Conservation (phyloP, 2,113 vertebrate genomes). For the Smithornis capensis region DNA sequence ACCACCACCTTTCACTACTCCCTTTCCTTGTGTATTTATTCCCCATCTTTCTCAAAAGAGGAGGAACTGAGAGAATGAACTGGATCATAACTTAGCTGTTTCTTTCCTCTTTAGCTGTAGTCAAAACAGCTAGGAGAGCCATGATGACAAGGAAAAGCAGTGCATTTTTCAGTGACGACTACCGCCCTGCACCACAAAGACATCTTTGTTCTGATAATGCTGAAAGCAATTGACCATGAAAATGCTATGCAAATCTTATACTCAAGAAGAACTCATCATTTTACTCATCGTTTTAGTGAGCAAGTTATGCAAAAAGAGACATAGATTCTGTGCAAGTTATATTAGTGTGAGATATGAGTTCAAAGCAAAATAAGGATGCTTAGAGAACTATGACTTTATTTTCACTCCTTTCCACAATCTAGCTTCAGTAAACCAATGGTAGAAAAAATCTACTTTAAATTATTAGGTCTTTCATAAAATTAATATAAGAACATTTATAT, state of each 20-base stretch:
- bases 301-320: not conserved
- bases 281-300: slow-evolving; percentile 17
- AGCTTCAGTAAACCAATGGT: not conserved
- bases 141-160: not conserved
- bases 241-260: not conserved
- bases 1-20: not conserved
- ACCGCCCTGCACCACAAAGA: not conserved
- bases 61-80: not conserved
- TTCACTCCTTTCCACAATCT: not conserved
- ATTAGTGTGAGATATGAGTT: not conserved
- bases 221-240: slow-evolving; percentile 38
- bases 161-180: not conserved
- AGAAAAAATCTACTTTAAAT: not conserved
- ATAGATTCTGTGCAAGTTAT: not conserved
- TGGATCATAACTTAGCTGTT: not conserved
- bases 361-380: not conserved
- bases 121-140: not conserved
- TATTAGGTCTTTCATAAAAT: not conserved
- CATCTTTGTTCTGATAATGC: slow-evolving; percentile 28
- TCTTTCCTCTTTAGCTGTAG: not conserved
- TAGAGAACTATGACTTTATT: not conserved
- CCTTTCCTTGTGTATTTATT: not conserved
- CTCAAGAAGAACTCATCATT: slow-evolving; percentile 6
- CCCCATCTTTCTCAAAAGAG: not conserved
- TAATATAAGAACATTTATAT: not conserved